Evolutionary conservation across 2,888 invertebrate genomes (phyloP).

Genomic region (Catocala nupta): DNA sequence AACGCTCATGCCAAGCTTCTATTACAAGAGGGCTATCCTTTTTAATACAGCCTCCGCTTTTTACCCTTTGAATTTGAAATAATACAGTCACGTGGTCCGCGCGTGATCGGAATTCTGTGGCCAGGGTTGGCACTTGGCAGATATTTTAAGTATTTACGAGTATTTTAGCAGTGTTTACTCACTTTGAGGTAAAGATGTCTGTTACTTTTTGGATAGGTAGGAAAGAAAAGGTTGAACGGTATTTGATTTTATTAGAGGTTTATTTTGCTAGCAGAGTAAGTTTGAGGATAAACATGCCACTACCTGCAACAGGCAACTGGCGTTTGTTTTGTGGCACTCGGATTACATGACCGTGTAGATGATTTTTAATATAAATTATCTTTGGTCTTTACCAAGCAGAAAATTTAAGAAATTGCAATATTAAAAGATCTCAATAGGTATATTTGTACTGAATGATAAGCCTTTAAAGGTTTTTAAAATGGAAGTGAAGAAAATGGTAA

Average conservation of each 20-base stretch:
- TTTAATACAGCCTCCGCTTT: slow-evolving; percentile 73
- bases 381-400: too few relatives aligned
- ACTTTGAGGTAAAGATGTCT: slow-evolving; percentile 3
- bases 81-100: slow-evolving; percentile 72
- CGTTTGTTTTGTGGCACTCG: too few relatives aligned
- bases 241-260: slow-evolving; percentile 1
- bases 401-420: too few relatives aligned
- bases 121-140: slow-evolving; percentile 36
- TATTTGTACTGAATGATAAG: too few relatives aligned
- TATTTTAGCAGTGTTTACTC: slow-evolving; percentile 20
- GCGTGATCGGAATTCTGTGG: slow-evolving; percentile 69
- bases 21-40: slow-evolving; percentile 69
- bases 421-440: too few relatives aligned
- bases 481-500: too few relatives aligned
- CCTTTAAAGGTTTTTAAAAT: too few relatives aligned
- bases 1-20: slow-evolving; percentile 48
- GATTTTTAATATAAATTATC: too few relatives aligned
- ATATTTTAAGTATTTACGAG: slow-evolving; percentile 33
- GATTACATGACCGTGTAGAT: too few relatives aligned
- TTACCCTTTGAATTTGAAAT: slow-evolving; percentile 83
- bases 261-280: too few relatives aligned
- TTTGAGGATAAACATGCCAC: too few relatives aligned
- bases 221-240: not conserved
- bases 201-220: not conserved
- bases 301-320: too few relatives aligned